Conservation (phyloP, 2,888 invertebrate genomes). For the Temnothorax rugatulus region DNA sequence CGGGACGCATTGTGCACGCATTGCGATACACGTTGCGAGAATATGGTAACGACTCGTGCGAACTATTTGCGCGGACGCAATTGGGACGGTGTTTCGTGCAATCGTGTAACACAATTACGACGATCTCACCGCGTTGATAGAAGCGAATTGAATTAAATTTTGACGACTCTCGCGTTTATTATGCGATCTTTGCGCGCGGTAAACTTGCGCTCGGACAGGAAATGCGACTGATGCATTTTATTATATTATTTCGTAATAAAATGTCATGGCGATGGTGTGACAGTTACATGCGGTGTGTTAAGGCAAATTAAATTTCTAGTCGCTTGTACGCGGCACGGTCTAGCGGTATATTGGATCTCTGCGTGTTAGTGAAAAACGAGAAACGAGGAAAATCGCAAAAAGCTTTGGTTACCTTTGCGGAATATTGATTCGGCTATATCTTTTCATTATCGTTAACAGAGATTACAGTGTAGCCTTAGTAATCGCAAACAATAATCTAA, state of each 20-base stretch:
- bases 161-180: background rate
- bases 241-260: constrained; percentile 36
- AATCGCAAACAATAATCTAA: background rate
- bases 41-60: constrained; percentile 58
- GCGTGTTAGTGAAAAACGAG: background rate
- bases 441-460: background rate
- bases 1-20: constrained; percentile 39
- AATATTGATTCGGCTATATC: background rate
- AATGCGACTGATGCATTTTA: constrained; percentile 6
- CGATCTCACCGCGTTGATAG: constrained; percentile 52
- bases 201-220: background rate
- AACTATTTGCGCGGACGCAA: constrained; percentile 48
- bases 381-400: constrained; percentile 1
- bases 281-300: constrained; percentile 17
- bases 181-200: background rate
- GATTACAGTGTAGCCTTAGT: background rate
- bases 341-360: background rate
- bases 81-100: constrained; percentile 41
- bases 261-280: background rate
- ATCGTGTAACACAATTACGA: constrained; percentile 63
- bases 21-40: constrained; percentile 52
- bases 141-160: constrained; percentile 52
- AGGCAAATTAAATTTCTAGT: constrained; percentile 47
- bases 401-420: background rate
- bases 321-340: background rate